These are phyloP conservation scores for Varecia variegata DNA, from an alignment of 2,797 vertebrate genomes.

Conservation along the genomic window DNA sequence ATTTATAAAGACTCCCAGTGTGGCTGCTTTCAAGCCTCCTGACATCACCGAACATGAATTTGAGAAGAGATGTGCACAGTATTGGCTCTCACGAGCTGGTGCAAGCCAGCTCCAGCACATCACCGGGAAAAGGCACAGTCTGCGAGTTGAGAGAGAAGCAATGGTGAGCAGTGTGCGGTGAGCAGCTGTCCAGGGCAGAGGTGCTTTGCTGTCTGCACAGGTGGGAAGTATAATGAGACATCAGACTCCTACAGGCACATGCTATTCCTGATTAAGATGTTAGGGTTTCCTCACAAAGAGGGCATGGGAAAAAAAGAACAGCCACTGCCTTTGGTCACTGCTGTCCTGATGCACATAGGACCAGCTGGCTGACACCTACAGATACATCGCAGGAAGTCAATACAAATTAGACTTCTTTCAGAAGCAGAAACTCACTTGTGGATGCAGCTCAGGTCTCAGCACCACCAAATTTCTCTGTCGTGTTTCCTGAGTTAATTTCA, in stretches of 20 bases:
- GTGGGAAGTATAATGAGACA: conserved; percentile 1
- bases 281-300: background rate
- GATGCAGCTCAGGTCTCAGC: background rate
- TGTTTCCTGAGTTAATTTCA: background rate
- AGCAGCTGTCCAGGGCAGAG: background rate
- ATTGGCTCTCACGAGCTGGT: background rate
- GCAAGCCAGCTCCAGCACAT: background rate
- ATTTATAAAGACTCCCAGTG: background rate
- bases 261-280: background rate
- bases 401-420: background rate
- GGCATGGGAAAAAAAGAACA: background rate
- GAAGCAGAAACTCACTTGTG: background rate
- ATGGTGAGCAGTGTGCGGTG: background rate
- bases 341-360: background rate
- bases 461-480: background rate
- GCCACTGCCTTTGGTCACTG: background rate
- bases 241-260: background rate
- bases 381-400: conserved; percentile 9
- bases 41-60: background rate
- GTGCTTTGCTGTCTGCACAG: background rate
- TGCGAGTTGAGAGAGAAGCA: background rate
- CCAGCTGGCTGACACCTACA: background rate
- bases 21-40: background rate
- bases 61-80: background rate
- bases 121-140: background rate